Percentiles rank a stretch among this genome's conserved stretches.
phyloP scores from a whole-genome alignment of 1,140 invertebrate species.

The Panagrolaimus sp. region DNA sequence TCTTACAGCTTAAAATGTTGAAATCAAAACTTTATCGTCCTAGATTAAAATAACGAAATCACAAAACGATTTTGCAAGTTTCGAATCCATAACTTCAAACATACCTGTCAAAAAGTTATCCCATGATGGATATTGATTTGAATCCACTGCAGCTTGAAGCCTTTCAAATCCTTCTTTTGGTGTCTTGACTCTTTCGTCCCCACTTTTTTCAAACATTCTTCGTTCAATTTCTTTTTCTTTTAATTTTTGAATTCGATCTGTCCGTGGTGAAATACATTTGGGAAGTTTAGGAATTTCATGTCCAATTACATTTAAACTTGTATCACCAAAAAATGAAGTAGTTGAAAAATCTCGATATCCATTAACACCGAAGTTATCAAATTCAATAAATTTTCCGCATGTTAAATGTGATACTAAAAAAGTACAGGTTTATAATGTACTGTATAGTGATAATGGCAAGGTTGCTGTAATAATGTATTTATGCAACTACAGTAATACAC shows the following conservation, averaged over 20 bases:
- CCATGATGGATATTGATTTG: constrained; percentile 3
- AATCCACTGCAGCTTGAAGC: background rate
- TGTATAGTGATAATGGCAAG: too few species aligned
- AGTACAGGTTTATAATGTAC: too few species aligned
- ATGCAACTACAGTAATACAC: background rate
- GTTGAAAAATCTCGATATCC: too few species aligned
- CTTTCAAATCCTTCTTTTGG: background rate
- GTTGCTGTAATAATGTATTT: too few species aligned
- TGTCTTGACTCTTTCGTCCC: background rate
- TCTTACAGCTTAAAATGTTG: too few species aligned
- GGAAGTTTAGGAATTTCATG: background rate
- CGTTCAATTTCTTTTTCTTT: background rate
- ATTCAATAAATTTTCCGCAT: background rate
- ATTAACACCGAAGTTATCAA: background rate
- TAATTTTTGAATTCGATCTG: background rate
- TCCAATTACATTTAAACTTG: background rate
- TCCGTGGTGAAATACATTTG: background rate
- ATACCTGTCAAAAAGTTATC: background rate
- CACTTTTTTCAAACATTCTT: constrained; percentile 8
- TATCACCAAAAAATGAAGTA: too few species aligned
- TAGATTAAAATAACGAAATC: too few species aligned
- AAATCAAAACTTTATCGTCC: too few species aligned
- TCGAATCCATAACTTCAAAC: too few species aligned
- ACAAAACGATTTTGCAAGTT: too few species aligned
- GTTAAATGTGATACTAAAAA: constrained; percentile 5